These are phyloP conservation scores for Agapostemon virescens DNA, from an alignment of 2,888 invertebrate species.

Conservation along the genomic window DNA sequence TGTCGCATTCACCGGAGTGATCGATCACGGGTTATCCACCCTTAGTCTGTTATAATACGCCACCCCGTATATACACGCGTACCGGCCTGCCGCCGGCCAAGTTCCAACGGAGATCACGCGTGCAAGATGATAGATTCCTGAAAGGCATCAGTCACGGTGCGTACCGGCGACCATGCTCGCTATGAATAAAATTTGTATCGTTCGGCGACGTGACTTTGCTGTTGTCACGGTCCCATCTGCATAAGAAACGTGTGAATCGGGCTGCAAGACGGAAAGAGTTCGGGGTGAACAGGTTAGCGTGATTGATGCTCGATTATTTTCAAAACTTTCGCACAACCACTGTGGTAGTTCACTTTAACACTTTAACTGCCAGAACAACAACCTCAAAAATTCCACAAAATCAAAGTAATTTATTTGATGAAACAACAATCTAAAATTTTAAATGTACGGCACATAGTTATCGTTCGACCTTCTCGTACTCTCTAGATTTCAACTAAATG, in stretches of 20 bases:
- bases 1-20: slow-evolving; percentile 78
- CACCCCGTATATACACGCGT: slow-evolving; percentile 64
- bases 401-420: too few relatives aligned
- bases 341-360: too few relatives aligned
- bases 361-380: too few relatives aligned
- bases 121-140: slow-evolving; percentile 55
- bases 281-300: not conserved
- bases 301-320: not conserved
- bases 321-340: not conserved
- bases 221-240: slow-evolving; percentile 20
- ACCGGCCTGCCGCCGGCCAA: slow-evolving; percentile 35
- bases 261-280: not conserved
- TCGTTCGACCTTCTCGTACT: too few relatives aligned
- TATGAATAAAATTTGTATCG: slow-evolving; percentile 51
- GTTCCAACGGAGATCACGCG: slow-evolving; percentile 45
- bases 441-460: too few relatives aligned
- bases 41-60: slow-evolving; percentile 75
- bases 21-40: slow-evolving; percentile 78
- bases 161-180: slow-evolving; percentile 39
- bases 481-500: too few relatives aligned
- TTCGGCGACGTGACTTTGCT: slow-evolving; percentile 15
- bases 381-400: too few relatives aligned
- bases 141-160: slow-evolving; percentile 46
- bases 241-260: slow-evolving; percentile 37
- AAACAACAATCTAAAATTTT: too few relatives aligned